A percentile compares a stretch with the other conserved stretches of the same genome.
Evolutionary conservation across 2,797 vertebrate species (phyloP).

Genomic region (Acipenser transmontanus): DNA sequence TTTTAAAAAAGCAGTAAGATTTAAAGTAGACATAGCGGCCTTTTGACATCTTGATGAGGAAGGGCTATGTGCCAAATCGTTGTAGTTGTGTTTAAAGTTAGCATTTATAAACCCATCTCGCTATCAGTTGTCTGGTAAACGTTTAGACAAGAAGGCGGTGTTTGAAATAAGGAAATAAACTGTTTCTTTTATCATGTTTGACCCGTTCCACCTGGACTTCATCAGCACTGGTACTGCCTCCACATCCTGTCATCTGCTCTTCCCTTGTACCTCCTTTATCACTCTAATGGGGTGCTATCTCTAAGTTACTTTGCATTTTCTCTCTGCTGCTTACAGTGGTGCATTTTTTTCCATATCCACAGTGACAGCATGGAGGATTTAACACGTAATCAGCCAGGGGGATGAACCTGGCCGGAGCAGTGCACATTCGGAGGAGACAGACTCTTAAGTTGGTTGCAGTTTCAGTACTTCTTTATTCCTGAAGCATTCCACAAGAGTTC

Average conservation of each 20-base stretch:
- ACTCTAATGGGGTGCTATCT: slow-evolving; percentile 66
- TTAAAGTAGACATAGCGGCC: too few species aligned
- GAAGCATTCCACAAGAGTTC: slow-evolving; percentile 3
- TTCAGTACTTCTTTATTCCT: neutral
- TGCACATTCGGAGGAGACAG: slow-evolving; percentile 54
- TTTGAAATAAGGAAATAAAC: slow-evolving; percentile 52
- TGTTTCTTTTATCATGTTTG: slow-evolving; percentile 54
- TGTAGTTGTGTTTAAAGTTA: slow-evolving; percentile 26
- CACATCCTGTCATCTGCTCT: slow-evolving; percentile 58
- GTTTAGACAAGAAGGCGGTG: slow-evolving; percentile 40
- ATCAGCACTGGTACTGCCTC: slow-evolving; percentile 55
- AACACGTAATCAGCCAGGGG: slow-evolving; percentile 54
- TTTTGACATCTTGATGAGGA: neutral
- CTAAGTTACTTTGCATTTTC: slow-evolving; percentile 40
- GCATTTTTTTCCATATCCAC: slow-evolving; percentile 57
- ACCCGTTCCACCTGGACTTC: slow-evolving; percentile 65
- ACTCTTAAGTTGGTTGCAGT: slow-evolving; percentile 30
- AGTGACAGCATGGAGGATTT: slow-evolving; percentile 56
- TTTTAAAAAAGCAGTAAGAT: too few species aligned
- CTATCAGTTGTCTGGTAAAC: slow-evolving; percentile 41
- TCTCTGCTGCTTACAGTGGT: slow-evolving; percentile 44
- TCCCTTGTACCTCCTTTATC: slow-evolving; percentile 60
- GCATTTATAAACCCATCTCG: slow-evolving; percentile 50
- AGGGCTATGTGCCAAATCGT: neutral
- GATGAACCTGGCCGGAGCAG: slow-evolving; percentile 33